phyloP scores from a whole-genome alignment of 2,888 invertebrate species.

The Eupithecia vulgata region DNA sequence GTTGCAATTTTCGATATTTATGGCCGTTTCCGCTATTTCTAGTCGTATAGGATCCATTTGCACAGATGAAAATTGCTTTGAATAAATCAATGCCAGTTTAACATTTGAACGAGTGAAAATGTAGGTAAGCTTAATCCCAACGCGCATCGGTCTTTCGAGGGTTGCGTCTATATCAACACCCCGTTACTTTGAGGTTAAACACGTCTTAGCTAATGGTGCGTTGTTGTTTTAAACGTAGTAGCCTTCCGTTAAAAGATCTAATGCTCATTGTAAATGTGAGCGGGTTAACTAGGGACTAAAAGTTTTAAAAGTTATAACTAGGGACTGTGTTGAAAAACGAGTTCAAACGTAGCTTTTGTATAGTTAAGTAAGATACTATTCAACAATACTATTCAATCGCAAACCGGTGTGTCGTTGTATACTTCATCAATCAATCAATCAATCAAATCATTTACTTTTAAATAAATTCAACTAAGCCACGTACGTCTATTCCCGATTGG shows the following conservation, averaged over 20 bases:
- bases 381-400: too few relatives aligned
- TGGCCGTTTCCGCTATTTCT: conserved; percentile 21
- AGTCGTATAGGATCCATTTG: conserved; percentile 22
- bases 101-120: conserved; percentile 9
- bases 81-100: conserved; percentile 25
- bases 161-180: conserved; percentile 67
- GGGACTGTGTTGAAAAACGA: too few relatives aligned
- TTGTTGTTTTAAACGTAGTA: conserved; percentile 66
- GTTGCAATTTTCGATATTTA: conserved; percentile 34
- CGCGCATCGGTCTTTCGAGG: conserved; percentile 43
- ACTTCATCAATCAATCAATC: too few relatives aligned
- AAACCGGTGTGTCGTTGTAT: background rate
- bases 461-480: too few relatives aligned
- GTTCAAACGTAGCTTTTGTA: too few relatives aligned
- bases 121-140: conserved; percentile 4
- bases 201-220: conserved; percentile 65
- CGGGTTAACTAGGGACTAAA: too few relatives aligned
- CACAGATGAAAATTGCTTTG: conserved; percentile 23
- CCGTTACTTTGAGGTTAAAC: conserved; percentile 63
- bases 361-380: too few relatives aligned
- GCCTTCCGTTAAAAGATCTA: conserved; percentile 23
- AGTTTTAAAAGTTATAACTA: too few relatives aligned
- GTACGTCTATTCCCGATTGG: too few relatives aligned
- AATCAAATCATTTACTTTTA: too few relatives aligned
- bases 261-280: background rate